phyloP scores from a whole-genome alignment of 2,797 vertebrate species.

The Aldrovandia affinis region DNA sequence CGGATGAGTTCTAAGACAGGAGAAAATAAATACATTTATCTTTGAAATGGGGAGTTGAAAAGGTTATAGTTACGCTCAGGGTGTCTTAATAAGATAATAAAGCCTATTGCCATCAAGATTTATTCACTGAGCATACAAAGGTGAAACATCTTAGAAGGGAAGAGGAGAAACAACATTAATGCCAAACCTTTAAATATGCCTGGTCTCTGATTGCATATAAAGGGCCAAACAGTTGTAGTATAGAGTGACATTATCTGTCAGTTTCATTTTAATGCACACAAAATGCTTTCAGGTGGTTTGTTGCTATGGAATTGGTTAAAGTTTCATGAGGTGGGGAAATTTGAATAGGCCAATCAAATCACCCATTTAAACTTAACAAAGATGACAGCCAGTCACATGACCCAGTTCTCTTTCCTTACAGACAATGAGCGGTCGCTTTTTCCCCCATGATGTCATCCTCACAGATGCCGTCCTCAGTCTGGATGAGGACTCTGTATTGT shows the following conservation, averaged over 20 bases:
- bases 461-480: constrained; percentile 79
- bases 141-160: constrained; percentile 11
- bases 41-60: constrained; percentile 12
- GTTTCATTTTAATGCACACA: not conserved
- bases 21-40: constrained; percentile 12
- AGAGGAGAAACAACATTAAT: not conserved
- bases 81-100: constrained; percentile 23
- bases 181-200: not conserved
- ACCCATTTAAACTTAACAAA: not conserved
- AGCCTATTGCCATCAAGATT: not conserved
- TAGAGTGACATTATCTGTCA: not conserved
- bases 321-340: not conserved
- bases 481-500: constrained; percentile 81
- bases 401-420: constrained; percentile 44
- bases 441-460: constrained; percentile 69
- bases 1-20: not conserved
- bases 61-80: constrained; percentile 13
- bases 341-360: not conserved
- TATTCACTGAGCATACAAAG: constrained; percentile 2
- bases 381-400: not conserved
- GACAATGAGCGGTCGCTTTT: constrained; percentile 80
- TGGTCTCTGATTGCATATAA: not conserved
- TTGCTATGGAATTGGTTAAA: not conserved
- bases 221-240: not conserved
- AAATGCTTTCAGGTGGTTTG: not conserved